Base-by-base conservation (phyloP, 2,113 vertebrate genomes). In the Strigops habroptila region DNA sequence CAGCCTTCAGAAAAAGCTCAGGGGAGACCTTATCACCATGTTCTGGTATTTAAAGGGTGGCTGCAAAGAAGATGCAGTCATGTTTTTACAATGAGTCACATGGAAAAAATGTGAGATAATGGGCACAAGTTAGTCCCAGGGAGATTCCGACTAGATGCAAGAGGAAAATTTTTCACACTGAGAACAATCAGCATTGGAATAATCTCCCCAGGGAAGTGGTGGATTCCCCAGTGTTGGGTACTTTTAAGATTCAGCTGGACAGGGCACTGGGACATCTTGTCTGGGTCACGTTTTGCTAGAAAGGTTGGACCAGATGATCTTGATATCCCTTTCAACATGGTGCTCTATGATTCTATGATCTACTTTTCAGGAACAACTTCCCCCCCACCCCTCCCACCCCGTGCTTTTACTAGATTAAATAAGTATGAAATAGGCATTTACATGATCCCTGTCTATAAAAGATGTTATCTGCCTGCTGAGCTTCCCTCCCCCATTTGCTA, bases 391-490 rank as follows among this genome's bases (percentile, higher is more conserved):
- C 39, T 39, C 39, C 39, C 8, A 39, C 39, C 8, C 39, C 8
- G 33, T 69, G 57, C 52, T 90, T 90, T 88, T 73, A 4, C 43
- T 57, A 88, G 70, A 68, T 82, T 73, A 91, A 95, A 3, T 82
- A 94, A 81, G 62, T 57, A 48, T 93, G 88, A 90, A 96, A 90
- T 80, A 44, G 70, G 33, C 62, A 55, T 90, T 85, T 76, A 19
- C 60, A 76, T 68, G 62, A 88, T 70, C 71, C 13, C 13, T 69
- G 70, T 25, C 74, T 80, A 41, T 53, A 62, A 79, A 82, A 89
- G 84, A 87, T 85, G 12, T 62, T 87, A 89, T 90, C 81, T 90
- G 68, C 81, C 70, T 78, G 49, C 73, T 71, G 77, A 95, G 19
- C 55, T 89, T 87, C 65, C 51, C 65, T 82, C 52, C n/a, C n/a